Conservation (phyloP, 2,797 vertebrate species). For the Todus mexicanus region DNA sequence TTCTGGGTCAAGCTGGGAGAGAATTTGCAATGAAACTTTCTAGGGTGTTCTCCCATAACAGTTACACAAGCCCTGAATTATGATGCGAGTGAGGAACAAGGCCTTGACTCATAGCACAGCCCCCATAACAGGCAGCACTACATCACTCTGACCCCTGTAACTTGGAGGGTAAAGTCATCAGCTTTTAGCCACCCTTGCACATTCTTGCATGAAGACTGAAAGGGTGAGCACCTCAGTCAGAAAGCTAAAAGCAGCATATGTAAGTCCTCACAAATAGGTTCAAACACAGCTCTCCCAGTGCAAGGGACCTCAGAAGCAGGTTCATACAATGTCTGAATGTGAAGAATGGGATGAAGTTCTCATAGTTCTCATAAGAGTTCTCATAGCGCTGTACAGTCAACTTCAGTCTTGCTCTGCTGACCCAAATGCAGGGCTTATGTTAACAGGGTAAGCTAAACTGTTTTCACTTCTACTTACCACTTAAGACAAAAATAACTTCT, state of each 20-base stretch:
- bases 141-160: neutral
- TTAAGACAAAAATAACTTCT: neutral
- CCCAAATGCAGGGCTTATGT: neutral
- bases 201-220: neutral
- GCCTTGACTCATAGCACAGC: neutral
- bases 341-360: neutral
- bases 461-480: slow-evolving; percentile 11
- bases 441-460: neutral
- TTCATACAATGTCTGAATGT: neutral
- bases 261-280: neutral
- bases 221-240: neutral
- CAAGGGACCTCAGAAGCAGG: neutral
- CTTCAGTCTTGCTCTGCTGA: neutral
- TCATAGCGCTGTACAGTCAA: neutral
- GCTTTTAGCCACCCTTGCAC: neutral
- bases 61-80: neutral
- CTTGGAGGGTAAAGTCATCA: neutral
- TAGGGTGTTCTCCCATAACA: neutral
- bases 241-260: neutral
- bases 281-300: neutral
- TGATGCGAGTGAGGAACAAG: neutral
- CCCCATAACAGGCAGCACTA: neutral
- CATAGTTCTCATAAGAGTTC: neutral
- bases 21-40: neutral
- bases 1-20: neutral